phyloP scores from a whole-genome alignment of 2,888 invertebrate genomes.

The Scaptomyza cyrtandrae region DNA sequence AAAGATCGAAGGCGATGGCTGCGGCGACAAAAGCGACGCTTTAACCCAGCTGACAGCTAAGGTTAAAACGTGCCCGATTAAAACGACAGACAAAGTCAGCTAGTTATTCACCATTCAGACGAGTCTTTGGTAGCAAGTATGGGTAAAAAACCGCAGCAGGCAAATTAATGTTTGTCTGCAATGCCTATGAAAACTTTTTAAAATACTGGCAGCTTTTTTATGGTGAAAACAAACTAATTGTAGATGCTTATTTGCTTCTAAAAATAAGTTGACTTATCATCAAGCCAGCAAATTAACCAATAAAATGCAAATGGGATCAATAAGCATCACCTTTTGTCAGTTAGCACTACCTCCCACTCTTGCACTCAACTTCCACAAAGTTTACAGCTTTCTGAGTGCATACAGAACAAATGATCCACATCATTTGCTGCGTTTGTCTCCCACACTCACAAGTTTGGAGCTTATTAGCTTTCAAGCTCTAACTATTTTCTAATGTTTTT shows the following conservation, averaged over 20 bases:
- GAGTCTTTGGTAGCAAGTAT: background rate
- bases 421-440: background rate
- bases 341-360: background rate
- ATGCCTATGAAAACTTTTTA: too few species aligned
- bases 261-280: too few species aligned
- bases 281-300: background rate
- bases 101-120: conserved; percentile 16
- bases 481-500: too few species aligned
- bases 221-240: too few species aligned
- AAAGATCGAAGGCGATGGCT: conserved; percentile 59
- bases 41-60: conserved; percentile 73
- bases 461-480: too few species aligned
- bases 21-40: conserved; percentile 63
- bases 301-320: background rate
- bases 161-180: too few species aligned
- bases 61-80: conserved; percentile 81
- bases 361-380: background rate
- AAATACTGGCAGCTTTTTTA: background rate
- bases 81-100: conserved; percentile 66
- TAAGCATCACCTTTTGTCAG: background rate
- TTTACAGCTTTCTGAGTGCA: background rate
- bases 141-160: background rate
- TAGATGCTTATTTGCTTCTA: too few species aligned
- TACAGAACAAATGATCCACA: too few species aligned
- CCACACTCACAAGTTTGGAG: background rate